Evolutionary conservation across 2,888 invertebrate genomes (phyloP), one percentile per base, ranked within the genome.

Genomic region (Digitonthophagus gazella): DNA sequence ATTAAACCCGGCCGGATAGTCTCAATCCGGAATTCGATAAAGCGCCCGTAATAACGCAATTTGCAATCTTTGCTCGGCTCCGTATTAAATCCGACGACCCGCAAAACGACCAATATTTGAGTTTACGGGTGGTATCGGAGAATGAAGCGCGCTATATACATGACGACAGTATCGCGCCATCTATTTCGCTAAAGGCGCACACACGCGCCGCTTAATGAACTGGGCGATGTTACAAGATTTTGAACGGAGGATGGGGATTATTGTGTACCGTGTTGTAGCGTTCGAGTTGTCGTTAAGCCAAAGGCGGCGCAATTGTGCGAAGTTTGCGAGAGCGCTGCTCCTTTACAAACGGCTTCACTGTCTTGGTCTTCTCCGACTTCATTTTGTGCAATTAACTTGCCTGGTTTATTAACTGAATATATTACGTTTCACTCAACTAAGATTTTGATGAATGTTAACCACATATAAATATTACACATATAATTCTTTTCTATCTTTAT

Each of bases 221-320:
- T 61, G 18, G 20, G 20, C 20, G 6, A 18, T 61, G 19, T 61
- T 61, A 61, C 19, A 19, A 18, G 61, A 61, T 61, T 61, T 61
- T 44, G 28, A 44, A 44, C 28, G 28, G 28, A 44, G 11, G 28
- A 44, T 44, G 28, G 28, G 28, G 61, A 61, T 61, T 61, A 61
- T 61, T 61, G 61, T 61, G 61, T 61, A 61, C 18, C 20, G 61
- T 61, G 61, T 20, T 20, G 61, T n/a, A 20, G 18, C 20, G 19
- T 61, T 18, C 61, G 18, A 18, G 61, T 20, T 20, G 61, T 20
- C n/a, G 61, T 61, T 19, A 61, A 61, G 61, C 61, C 61, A 61
- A 18, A 61, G 19, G 18, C n/a, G n/a, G 18, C 18, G 19, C 19
- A 18, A 61, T 61, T 61, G 61, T 61, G 20, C 18, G n/a, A 61